Evolutionary conservation across 64 coral and sea anemone species (phyloP).

Genomic region (Actinia equina): DNA sequence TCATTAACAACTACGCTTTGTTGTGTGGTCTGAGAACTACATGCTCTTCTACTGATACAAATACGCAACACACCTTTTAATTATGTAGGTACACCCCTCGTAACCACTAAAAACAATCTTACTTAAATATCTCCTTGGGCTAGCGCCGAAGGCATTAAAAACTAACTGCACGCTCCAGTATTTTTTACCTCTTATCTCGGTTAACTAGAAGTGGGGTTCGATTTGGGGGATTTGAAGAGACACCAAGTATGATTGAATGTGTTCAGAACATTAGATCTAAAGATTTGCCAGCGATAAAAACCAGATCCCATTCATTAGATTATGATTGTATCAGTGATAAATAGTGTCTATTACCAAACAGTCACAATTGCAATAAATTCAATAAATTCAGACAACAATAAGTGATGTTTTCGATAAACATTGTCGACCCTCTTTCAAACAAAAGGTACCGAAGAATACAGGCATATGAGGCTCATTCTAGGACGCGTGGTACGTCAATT

Average conservation of each 20-base stretch:
- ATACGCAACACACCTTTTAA: not conserved
- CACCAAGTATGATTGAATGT: not conserved
- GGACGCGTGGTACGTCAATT: not conserved
- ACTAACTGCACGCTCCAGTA: not conserved
- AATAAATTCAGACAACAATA: slow-evolving; percentile 9
- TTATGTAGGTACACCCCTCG: not conserved
- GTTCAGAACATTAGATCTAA: not conserved
- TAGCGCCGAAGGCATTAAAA: not conserved
- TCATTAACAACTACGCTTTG: slow-evolving; percentile 23
- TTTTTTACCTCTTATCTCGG: not conserved
- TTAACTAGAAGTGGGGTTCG: not conserved
- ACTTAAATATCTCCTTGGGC: not conserved
- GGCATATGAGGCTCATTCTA: not conserved
- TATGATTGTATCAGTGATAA: slow-evolving; percentile 9
- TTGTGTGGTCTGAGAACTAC: slow-evolving; percentile 28
- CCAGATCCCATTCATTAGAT: slow-evolving; percentile 10
- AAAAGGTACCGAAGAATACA: not conserved
- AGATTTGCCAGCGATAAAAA: not conserved
- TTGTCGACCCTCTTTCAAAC: not conserved
- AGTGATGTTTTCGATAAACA: slow-evolving; percentile 3
- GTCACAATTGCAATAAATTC: slow-evolving; percentile 6
- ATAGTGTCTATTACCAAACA: slow-evolving; percentile 18
- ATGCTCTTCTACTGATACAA: not conserved
- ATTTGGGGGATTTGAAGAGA: not conserved
- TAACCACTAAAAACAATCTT: not conserved